phyloP scores from a whole-genome alignment of 2,113 vertebrate species.

The Balaeniceps rex region DNA sequence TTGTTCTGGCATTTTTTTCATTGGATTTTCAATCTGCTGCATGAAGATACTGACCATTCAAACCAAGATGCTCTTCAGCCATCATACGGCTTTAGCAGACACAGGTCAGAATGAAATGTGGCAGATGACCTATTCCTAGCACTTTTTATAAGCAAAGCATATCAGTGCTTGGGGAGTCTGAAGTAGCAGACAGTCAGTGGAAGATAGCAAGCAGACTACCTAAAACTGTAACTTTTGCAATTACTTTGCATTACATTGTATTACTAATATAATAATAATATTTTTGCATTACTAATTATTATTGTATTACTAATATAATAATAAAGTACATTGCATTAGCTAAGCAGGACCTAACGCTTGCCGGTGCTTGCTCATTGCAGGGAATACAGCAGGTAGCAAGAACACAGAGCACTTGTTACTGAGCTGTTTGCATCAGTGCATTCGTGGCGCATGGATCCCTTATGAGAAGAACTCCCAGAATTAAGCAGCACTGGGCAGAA shows the following conservation, averaged over 20 bases:
- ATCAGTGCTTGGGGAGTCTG: not conserved
- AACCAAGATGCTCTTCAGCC: not conserved
- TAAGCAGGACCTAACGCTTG: not conserved
- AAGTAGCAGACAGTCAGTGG: not conserved
- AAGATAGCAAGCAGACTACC: not conserved
- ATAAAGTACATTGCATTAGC: not conserved
- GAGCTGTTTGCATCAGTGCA: not conserved
- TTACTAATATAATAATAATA: not conserved
- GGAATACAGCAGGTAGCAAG: not conserved
- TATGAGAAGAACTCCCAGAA: not conserved
- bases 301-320: not conserved
- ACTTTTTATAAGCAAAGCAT: not conserved
- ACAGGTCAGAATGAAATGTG: not conserved
- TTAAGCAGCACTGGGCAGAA: not conserved
- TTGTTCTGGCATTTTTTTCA: not conserved
- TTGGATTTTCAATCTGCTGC: not conserved
- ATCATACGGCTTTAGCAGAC: rapidly evolving
- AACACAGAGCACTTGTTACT: not conserved
- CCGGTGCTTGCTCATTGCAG: not conserved
- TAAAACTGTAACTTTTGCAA: not conserved
- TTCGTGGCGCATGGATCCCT: rapidly evolving
- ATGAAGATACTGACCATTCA: not conserved
- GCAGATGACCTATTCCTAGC: not conserved
- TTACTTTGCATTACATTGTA: not conserved
- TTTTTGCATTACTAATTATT: not conserved